phyloP scores from a whole-genome alignment of 2,797 vertebrate species.

The Pangasius djambal region DNA sequence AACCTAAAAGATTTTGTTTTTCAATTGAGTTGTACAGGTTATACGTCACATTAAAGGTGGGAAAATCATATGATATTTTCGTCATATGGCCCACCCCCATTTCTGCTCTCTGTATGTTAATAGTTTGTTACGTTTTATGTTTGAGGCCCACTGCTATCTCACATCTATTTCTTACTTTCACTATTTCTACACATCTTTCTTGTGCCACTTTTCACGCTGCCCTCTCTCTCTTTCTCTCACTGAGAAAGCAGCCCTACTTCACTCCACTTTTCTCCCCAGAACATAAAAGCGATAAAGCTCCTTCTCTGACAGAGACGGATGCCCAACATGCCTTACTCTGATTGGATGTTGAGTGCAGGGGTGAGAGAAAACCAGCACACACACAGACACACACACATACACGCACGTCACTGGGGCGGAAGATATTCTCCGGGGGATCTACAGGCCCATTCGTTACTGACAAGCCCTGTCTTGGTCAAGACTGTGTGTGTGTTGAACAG shows the following conservation, averaged over 20 bases:
- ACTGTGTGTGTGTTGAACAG: slow-evolving; percentile 30
- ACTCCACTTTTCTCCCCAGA: slow-evolving; percentile 42
- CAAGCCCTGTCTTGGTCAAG: slow-evolving; percentile 41
- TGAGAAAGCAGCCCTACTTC: slow-evolving; percentile 31
- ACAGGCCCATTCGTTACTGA: slow-evolving; percentile 47
- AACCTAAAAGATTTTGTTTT: too few species aligned
- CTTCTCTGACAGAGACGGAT: slow-evolving; percentile 58
- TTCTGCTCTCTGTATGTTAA: neutral
- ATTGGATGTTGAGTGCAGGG: slow-evolving; percentile 48
- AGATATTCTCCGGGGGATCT: slow-evolving; percentile 43
- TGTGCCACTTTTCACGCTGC: neutral
- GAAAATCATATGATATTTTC: neutral
- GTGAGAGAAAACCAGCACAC: slow-evolving; percentile 21
- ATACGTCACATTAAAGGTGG: too few species aligned
- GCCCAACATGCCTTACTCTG: slow-evolving; percentile 49
- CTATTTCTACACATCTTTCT: slow-evolving; percentile 9
- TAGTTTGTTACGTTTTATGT: neutral
- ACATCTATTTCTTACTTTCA: neutral
- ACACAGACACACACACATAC: neutral
- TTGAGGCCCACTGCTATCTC: neutral
- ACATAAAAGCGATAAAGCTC: slow-evolving; percentile 52
- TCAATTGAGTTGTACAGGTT: too few species aligned
- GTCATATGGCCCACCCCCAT: neutral
- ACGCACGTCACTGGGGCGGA: slow-evolving; percentile 29
- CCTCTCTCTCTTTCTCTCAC: slow-evolving; percentile 16